Base-by-base conservation (phyloP, 2,113 vertebrate genomes). In the Cottus gobio region DNA sequence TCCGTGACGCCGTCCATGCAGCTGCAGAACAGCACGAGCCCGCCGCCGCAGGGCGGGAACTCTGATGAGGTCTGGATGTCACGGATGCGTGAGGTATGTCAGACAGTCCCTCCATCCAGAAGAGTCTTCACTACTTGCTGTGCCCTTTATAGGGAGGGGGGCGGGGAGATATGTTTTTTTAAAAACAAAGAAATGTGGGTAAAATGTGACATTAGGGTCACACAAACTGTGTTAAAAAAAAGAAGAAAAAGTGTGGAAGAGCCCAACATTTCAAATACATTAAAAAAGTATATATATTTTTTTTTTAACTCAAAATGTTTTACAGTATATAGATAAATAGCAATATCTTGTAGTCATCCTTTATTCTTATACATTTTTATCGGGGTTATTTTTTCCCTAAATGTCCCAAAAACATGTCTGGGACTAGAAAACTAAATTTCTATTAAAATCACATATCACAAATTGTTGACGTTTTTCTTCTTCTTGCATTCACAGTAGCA, bases 61-160 rank as follows among this genome's bases (percentile, higher is more conserved):
- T 52, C 83, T 1, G 93, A 95, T 7, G 94, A 95, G 62, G 63
- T 91, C 12, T 96, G 95, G 95, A 95, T 95, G 92, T 78, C 88
- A 9, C 88, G 94, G 22, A 95, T 96, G 81, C 86, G 93, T 20
- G 95, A 96, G 93, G 95, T 95, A 89, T 26, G 62, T 72, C 0
- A 52, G 39, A 58, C 11, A 24, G 3, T 54, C 1, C 20, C 48
- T 50, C n/a, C 7, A n/a, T 3, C n/a, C 22, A 54, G 22, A 12
- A 24, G n/a, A 54, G 8, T 22, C 20, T 7, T 48, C 18, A 48
- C 0, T 20, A 48, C 18, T 16, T 48, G 20, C 46, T 48, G 46
- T 6, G 44, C 44, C 44, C 30, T n/a, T n/a, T n/a, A n/a, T n/a
- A n/a, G n/a, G n/a, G n/a, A n/a, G n/a, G n/a, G n/a, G n/a, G n/a